A percentile compares a stretch with the other conserved stretches of the same genome.
phyloP scores from a whole-genome alignment of 2,888 invertebrate genomes.

The Pyrgus malvae region DNA sequence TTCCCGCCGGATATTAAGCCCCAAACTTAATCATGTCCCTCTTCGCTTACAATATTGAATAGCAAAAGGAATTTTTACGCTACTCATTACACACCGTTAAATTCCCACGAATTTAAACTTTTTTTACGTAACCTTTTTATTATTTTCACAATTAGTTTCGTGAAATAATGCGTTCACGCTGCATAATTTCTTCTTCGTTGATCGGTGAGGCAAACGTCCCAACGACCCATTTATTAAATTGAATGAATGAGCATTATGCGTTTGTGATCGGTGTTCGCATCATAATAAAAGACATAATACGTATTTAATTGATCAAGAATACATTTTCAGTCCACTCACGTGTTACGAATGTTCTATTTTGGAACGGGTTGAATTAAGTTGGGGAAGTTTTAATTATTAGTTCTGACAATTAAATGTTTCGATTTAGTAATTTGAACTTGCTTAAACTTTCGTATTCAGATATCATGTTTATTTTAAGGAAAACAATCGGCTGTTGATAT shows the following conservation, averaged over 20 bases:
- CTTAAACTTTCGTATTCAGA: not conserved
- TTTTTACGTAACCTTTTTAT: conserved; percentile 53
- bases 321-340: conserved; percentile 38
- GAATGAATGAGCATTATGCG: conserved; percentile 46
- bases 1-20: conserved; percentile 72
- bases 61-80: conserved; percentile 56
- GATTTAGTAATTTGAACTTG: not conserved
- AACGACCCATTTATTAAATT: conserved; percentile 54
- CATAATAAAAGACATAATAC: conserved; percentile 52
- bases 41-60: conserved; percentile 57
- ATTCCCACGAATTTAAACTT: conserved; percentile 71
- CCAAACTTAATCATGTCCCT: conserved; percentile 74
- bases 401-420: not conserved
- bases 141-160: conserved; percentile 68
- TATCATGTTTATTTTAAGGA: no score
- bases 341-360: conserved; percentile 37
- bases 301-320: conserved; percentile 56
- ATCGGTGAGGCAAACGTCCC: conserved; percentile 34
- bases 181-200: conserved; percentile 66
- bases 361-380: not conserved
- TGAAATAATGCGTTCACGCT: conserved; percentile 77
- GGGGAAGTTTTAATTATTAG: conserved; percentile 4
- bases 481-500: no score
- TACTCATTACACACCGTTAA: conserved; percentile 67
- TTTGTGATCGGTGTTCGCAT: conserved; percentile 39